A percentile compares a stretch with the other conserved stretches of the same genome.
Conservation (phyloP, 2,888 invertebrate species). For the Nowickia ferox region DNA sequence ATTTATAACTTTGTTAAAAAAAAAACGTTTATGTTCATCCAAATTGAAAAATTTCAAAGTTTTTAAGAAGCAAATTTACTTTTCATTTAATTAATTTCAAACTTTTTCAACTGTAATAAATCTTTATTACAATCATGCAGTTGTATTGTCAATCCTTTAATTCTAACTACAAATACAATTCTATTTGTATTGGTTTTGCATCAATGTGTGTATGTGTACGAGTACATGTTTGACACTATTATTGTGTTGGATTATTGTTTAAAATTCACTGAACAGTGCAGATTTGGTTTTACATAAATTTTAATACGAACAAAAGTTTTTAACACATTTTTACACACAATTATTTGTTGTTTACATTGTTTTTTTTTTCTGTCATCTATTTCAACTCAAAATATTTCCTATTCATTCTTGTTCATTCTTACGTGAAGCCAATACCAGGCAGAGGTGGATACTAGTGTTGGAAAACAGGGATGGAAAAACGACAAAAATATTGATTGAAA, state of each 20-base stretch:
- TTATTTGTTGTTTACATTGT: neutral
- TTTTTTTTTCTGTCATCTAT: neutral
- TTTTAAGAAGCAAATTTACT: neutral
- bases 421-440: neutral
- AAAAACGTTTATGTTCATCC: too few species aligned
- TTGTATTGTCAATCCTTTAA: constrained; percentile 10
- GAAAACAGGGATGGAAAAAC: neutral
- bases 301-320: constrained; percentile 45
- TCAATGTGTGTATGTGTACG: neutral
- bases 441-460: neutral
- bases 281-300: constrained; percentile 60
- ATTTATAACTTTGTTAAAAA: too few species aligned
- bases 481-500: too few species aligned
- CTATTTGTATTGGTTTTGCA: constrained; percentile 1
- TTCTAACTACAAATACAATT: neutral
- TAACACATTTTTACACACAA: neutral
- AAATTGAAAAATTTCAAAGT: neutral
- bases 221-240: constrained; percentile 10
- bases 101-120: constrained; percentile 4
- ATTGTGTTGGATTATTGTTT: constrained; percentile 51
- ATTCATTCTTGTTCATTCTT: neutral
- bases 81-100: constrained; percentile 12
- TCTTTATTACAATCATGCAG: neutral
- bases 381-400: constrained; percentile 15
- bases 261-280: constrained; percentile 62